Conservation (phyloP, 2,797 vertebrate genomes). For the Vultur gryphus region DNA sequence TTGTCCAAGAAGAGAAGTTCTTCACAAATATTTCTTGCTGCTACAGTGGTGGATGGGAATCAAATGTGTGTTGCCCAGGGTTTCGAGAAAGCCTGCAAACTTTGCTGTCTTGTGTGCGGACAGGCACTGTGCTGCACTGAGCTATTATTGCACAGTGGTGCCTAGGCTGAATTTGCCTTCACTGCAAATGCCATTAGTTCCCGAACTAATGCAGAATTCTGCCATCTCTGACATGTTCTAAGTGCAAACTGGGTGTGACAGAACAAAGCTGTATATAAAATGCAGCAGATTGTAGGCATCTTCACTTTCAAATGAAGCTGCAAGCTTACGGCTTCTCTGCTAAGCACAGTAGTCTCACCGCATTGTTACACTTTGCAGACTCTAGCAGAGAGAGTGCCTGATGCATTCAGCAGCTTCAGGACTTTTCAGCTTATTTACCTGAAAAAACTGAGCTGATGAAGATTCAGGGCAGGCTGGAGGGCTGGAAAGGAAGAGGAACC, state of each 20-base stretch:
- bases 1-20: background rate
- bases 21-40: background rate
- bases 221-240: background rate
- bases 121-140: background rate
- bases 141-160: background rate
- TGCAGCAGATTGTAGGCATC: background rate
- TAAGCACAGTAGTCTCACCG: background rate
- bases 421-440: conserved; percentile 68
- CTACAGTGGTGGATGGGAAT: background rate
- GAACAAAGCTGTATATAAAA: background rate
- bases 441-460: conserved; percentile 81
- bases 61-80: background rate
- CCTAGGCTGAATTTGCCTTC: background rate
- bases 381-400: background rate
- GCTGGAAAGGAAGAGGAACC: conserved; percentile 17
- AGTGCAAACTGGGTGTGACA: background rate
- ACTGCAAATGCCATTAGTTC: background rate
- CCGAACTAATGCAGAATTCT: background rate
- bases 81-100: background rate
- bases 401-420: background rate
- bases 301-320: background rate
- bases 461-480: conserved; percentile 70
- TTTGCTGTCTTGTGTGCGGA: background rate
- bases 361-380: background rate
- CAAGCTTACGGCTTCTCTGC: background rate